Evolutionary conservation across 2,113 vertebrate species (phyloP), one percentile per base, ranked within the genome.

Genomic region (Pundamilia nyererei): DNA sequence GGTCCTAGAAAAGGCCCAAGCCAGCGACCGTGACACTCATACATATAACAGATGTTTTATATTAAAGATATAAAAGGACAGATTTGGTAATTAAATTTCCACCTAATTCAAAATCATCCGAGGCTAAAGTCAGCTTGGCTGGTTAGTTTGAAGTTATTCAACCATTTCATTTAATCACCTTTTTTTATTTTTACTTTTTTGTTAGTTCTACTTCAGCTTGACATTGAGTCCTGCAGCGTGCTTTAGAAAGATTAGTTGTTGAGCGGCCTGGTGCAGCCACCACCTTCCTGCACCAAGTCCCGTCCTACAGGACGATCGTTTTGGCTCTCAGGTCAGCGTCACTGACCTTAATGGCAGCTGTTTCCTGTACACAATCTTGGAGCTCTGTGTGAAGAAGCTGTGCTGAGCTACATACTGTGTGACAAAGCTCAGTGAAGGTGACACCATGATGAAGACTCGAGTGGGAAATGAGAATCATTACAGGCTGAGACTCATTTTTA

Each of bases 371-470:
- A 84, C 79, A 89, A 86, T 90, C 86, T 92, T n/a, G 38, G 79
- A 86, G 40, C 85, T 42, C 86, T 80, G 84, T 68, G 85, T 86
- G 91, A 82, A 33, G 42, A 56, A 11, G 58, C 38, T 70, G 62
- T 45, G 58, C 82, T 53, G 68, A 84, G 86, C 83, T 47, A 11
- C 86, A 56, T 56, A 53, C 84, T 82, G 84, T 70, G 85, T 21
- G 81, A 87, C 85, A 83, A 62, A 87, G 85, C 58, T 31, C 21
- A 55, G 58, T 84, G 88, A 91, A 92, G 91, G 91, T 91, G 91
- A 93, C 82, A 82, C 38, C 13, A 5, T 45, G 58, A 86, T 40
- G 80, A 40, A 51, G 53, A 65, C 19, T 0, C 0, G 40, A 3
- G 55, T 54, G 54, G 55, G 24, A 84, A 8, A 75, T 24, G 40